Evolutionary conservation across 2,888 invertebrate species (phyloP), one percentile per base, ranked within the genome.

Genomic region (Troides helena): DNA sequence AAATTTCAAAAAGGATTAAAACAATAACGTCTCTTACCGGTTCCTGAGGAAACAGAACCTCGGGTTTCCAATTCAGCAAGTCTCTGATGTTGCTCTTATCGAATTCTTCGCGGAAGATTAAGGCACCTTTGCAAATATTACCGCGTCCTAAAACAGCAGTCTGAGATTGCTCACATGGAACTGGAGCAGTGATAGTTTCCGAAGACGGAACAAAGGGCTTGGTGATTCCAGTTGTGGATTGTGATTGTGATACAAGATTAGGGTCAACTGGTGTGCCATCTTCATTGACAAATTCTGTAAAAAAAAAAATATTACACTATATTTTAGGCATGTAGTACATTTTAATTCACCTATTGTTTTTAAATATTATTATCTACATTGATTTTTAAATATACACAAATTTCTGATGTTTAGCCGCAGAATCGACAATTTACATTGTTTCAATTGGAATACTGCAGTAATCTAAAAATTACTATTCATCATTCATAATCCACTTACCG

Each of bases 41-140:
- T 71, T 92, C 90, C 50, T 91, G 93, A 21, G 94, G 89, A 77
- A 95, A 94, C 76, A 90, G 93, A 68, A 93, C 86, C 72, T 94
- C 92, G 12, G 89, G 80, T 6, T 85, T 89, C 95, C 94, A 95
- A 62, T 90, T 81, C 0, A 77, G 66, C 76, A 86, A 73, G n/a
- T 86, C 84, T 36, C 81, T 76, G 21, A 87, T 62, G 77, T 80
- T 78, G 8, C 71, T 71, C 63, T 81, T 82, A 6, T 84, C 80
- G 74, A 95, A 95, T 25, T 94, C 89, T 58, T 95, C 95, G 39
- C 89, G 86, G 74, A 96, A 96, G 60, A 96, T 86, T 36, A 95
- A 80, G 23, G 89, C 84, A 2, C 94, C 94, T 30, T 87, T 80
- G 75, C 95, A 95, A 30, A 90, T 78, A 0, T 78, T 68, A 18